A percentile compares a stretch with the other conserved stretches of the same genome.
Evolutionary conservation across 2,113 vertebrate genomes (phyloP).

Genomic region (Alexandromys fortis): DNA sequence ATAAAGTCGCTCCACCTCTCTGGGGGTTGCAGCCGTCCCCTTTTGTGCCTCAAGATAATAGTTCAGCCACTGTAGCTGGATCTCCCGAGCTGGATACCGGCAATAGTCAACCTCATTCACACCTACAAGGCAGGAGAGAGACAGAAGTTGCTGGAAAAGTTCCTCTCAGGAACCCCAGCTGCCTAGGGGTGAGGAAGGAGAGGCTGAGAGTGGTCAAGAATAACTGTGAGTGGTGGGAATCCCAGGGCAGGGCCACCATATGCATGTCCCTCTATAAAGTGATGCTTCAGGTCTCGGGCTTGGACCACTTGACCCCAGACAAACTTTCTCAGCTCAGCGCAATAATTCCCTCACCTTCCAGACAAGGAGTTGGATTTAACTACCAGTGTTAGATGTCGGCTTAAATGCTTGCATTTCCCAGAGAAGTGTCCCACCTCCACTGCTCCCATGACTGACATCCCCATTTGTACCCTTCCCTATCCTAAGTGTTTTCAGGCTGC

Average conservation of each 20-base stretch:
- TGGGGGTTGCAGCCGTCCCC: conserved; percentile 84
- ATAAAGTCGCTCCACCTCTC: conserved; percentile 94
- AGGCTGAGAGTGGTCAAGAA: background rate
- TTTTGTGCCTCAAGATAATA: conserved; percentile 95
- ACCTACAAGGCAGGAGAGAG: conserved; percentile 81
- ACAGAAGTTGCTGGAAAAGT: background rate
- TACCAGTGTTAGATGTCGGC: background rate
- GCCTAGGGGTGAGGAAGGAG: background rate
- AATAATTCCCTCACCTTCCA: background rate
- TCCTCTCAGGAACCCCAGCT: background rate
- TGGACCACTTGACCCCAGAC: background rate
- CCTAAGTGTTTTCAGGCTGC: background rate
- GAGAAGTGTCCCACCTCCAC: background rate
- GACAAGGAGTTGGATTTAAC: background rate
- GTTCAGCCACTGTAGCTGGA: conserved; percentile 93
- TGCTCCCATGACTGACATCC: background rate
- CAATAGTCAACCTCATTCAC: conserved; percentile 94
- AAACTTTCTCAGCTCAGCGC: too few relatives aligned
- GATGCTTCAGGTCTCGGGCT: background rate
- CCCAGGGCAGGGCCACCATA: background rate
- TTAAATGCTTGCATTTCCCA: background rate
- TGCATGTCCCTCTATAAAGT: background rate
- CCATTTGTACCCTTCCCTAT: background rate
- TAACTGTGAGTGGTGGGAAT: background rate
- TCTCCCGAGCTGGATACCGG: conserved; percentile 90